Conservation (phyloP, 2,113 vertebrate species). For the Andinoacara biseriatus region DNA sequence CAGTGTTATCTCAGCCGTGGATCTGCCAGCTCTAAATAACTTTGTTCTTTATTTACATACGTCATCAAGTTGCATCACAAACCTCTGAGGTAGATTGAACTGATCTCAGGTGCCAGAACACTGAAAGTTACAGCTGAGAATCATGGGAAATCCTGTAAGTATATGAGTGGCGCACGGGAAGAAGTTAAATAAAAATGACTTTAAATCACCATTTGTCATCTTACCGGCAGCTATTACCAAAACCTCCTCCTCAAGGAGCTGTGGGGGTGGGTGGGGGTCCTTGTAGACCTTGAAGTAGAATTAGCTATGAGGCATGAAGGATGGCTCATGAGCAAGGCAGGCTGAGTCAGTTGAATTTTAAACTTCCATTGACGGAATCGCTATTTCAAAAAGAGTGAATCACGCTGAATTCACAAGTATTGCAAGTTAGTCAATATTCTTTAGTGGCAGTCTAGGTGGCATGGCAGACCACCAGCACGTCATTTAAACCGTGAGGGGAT, state of each 20-base stretch:
- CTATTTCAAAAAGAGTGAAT: constrained; percentile 27
- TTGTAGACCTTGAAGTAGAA: not conserved
- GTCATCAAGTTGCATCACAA: not conserved
- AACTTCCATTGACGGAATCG: constrained; percentile 38
- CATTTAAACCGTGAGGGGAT: not conserved
- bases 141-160: not conserved
- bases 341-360: constrained; percentile 43
- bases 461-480: not conserved
- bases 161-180: not conserved
- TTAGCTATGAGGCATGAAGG: not conserved
- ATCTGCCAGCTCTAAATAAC: no score
- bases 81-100: not conserved
- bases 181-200: not conserved
- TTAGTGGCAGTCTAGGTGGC: not conserved
- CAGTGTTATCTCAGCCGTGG: no score
- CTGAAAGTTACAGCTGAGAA: not conserved
- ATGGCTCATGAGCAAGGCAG: constrained; percentile 26
- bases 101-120: not conserved
- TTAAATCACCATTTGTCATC: constrained; percentile 10
- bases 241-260: constrained; percentile 22
- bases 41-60: no score
- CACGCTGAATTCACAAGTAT: constrained; percentile 5
- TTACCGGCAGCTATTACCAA: not conserved
- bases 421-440: not conserved
- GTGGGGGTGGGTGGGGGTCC: not conserved